Conservation (phyloP, 2,113 vertebrate species). For the Carassius gibelio region DNA sequence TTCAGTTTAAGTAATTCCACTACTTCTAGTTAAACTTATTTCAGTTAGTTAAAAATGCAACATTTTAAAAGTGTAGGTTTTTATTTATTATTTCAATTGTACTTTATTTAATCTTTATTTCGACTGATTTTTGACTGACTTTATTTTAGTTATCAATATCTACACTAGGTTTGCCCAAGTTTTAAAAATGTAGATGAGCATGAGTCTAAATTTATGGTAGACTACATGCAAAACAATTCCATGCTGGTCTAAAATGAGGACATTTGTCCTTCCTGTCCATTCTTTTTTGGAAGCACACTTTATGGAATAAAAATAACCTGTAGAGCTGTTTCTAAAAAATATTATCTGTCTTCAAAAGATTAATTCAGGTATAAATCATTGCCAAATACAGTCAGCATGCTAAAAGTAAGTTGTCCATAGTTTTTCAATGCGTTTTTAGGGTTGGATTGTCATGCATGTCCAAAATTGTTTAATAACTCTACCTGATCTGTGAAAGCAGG, state of each 20-base stretch:
- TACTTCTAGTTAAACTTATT: too few species aligned
- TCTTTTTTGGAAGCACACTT: slow-evolving; percentile 21
- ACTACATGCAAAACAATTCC: too few species aligned
- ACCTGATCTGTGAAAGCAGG: slow-evolving; percentile 16
- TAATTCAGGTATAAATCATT: slow-evolving; percentile 5
- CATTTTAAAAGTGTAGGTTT: too few species aligned
- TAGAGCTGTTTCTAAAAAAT: not conserved
- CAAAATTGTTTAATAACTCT: not conserved
- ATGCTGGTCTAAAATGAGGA: not conserved
- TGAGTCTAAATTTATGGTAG: too few species aligned
- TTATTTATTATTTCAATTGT: too few species aligned
- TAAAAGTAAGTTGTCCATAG: not conserved
- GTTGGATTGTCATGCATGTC: not conserved
- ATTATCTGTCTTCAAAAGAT: not conserved
- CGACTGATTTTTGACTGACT: too few species aligned
- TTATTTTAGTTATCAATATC: too few species aligned
- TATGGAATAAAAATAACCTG: not conserved
- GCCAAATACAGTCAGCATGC: not conserved
- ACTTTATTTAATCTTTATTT: too few species aligned
- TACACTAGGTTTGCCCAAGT: too few species aligned
- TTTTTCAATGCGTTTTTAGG: not conserved
- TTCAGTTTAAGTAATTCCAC: too few species aligned
- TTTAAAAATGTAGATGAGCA: too few species aligned
- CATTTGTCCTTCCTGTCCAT: not conserved
- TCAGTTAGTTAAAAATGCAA: too few species aligned